Evolutionary conservation across 2,113 vertebrate genomes (phyloP).

Genomic region (Eurystomus gularis): DNA sequence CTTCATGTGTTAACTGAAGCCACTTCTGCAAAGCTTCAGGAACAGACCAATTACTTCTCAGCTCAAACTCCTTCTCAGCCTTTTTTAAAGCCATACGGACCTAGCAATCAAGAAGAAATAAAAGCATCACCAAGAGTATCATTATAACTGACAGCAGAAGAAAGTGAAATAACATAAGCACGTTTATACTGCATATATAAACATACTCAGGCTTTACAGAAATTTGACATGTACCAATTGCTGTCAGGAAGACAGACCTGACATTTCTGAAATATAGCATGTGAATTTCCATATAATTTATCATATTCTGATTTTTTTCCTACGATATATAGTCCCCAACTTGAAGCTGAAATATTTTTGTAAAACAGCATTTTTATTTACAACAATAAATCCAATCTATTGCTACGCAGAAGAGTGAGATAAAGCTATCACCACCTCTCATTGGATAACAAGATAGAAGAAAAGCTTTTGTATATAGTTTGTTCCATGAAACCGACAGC

Average conservation of each 20-base stretch:
- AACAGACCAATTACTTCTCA: constrained; percentile 91
- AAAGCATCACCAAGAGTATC: background rate
- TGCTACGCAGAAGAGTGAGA: background rate
- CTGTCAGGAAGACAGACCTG: background rate
- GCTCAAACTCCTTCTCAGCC: constrained; percentile 93
- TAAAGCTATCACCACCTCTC: background rate
- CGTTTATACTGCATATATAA: background rate
- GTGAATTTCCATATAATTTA: background rate
- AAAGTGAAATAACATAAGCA: background rate
- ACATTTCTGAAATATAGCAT: background rate
- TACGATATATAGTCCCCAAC: background rate
- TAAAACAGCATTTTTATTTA: background rate
- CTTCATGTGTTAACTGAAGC: constrained; percentile 97
- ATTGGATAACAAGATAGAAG: background rate
- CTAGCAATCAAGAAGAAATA: constrained; percentile 66
- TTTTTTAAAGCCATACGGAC: constrained; percentile 97
- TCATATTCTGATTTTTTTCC: background rate
- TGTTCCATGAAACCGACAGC: background rate
- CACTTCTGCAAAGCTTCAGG: constrained; percentile 97
- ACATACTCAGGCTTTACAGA: background rate
- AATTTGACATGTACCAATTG: background rate
- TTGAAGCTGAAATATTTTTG: background rate
- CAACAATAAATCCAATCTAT: background rate
- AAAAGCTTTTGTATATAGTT: background rate
- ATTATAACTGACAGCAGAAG: background rate